Base-by-base conservation (phyloP, 2,888 invertebrate species). In the Mechanitis mazaeus region DNA sequence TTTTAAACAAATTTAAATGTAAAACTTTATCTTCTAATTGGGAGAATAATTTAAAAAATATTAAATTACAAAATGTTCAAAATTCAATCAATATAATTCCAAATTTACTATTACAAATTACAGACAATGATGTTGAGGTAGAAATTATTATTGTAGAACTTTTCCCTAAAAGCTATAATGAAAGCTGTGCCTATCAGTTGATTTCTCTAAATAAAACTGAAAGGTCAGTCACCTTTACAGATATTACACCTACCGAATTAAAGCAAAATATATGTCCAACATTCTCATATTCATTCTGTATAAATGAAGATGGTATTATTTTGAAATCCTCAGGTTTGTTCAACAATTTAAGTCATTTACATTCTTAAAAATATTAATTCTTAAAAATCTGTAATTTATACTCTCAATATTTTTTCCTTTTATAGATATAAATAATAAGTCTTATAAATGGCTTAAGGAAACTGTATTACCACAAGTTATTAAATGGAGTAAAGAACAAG, bases 401-500 rank as follows among this genome's bases (percentile, higher is more conserved):
- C 28, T 61, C 7, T 50, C 47, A 54, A 66, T 53, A 6, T 61
- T 42, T 64, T 46, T 64, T 64, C 55, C 28, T 50, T 65, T 77
- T 81, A 57, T 67, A 88, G 85, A 78, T 70, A 63, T 65, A 58
- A 60, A 68, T 54, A 71, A 74, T 1, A 82, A 81, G 66, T 79
- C 84, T 56, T 79, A 73, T 56, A 70, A 78, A 47, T 94, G 94
- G 94, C 81, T 94, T 5, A 77, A 79, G 53, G 84, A 90, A 38
- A 87, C 83, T 68, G 81, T 94, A 46, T 84, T 94, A 67, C 87
- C 91, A 12, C 93, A 93, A 76, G 77, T 94, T 64, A 68, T 91
- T 1, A 93, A 93, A 75, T 94, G 94, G 94, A 86, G 92, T 72
- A 72, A 91, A 75, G 85, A 90, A 75, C 70, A 79, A 64, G 60